Evolutionary conservation across 1,140 invertebrate genomes (phyloP).

Genomic region (Drosophila takahashii): DNA sequence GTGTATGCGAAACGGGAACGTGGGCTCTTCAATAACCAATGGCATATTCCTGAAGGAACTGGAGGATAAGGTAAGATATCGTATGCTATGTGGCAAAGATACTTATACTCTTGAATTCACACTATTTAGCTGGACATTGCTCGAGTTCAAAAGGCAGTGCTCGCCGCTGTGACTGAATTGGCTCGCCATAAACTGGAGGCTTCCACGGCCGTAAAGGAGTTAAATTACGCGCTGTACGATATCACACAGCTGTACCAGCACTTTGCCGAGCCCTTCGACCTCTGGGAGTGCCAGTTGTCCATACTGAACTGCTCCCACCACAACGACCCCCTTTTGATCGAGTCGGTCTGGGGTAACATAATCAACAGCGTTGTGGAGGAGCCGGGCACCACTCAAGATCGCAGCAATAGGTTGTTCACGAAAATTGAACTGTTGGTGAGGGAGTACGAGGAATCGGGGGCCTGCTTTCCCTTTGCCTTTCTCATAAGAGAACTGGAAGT

Average conservation of each 20-base stretch:
- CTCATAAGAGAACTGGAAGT: conserved; percentile 91
- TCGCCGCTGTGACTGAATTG: conserved; percentile 58
- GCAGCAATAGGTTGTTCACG: conserved; percentile 88
- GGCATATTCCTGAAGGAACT: conserved; percentile 95
- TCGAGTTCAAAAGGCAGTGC: conserved; percentile 75
- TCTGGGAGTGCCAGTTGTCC: conserved; percentile 94
- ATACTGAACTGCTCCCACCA: conserved; percentile 94
- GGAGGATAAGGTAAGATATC: conserved; percentile 93
- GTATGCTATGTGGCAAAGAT: not conserved
- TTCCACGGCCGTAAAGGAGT: conserved; percentile 59
- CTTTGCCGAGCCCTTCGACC: conserved; percentile 91
- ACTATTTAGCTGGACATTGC: conserved; percentile 76
- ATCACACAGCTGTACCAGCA: conserved; percentile 91
- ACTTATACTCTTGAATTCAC: no score
- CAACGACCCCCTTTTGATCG: conserved; percentile 90
- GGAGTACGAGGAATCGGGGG: conserved; percentile 90
- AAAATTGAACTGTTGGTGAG: conserved; percentile 91
- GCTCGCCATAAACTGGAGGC: conserved; percentile 45
- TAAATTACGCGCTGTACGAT: conserved; percentile 78
- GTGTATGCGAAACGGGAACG: conserved; percentile 95
- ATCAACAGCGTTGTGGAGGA: conserved; percentile 87
- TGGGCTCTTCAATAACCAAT: conserved; percentile 90
- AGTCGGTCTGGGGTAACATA: conserved; percentile 92
- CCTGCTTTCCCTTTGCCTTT: conserved; percentile 92
- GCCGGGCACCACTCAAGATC: conserved; percentile 87